Base-by-base conservation (phyloP, 2,888 invertebrate species). In the Lycophotia porphyrea region DNA sequence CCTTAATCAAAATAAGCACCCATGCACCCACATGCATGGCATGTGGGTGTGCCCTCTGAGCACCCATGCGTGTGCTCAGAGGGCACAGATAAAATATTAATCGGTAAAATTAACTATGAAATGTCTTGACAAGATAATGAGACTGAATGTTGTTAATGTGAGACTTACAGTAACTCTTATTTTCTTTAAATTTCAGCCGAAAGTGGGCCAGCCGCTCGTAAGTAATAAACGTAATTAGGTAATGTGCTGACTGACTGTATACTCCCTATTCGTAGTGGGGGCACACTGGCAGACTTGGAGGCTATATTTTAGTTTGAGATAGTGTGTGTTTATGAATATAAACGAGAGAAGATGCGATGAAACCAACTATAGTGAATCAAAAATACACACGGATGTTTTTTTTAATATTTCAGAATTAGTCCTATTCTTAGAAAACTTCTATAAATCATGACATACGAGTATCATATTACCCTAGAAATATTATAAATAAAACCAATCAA, bases 51-150 rank as follows among this genome's bases (percentile, higher is more conserved):
- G n/a, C n/a, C n/a, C n/a, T n/a, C n/a, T n/a, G n/a, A n/a, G n/a
- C n/a, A n/a, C n/a, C n/a, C n/a, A n/a, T n/a, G n/a, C n/a, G n/a
- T n/a, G n/a, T n/a, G n/a, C n/a, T n/a, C n/a, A n/a, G n/a, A n/a
- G n/a, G n/a, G n/a, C n/a, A n/a, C n/a, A n/a, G 36, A 36, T 13
- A 36, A 61, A 36, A 21, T 39, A 39, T n/a, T 63, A 63, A n/a
- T 63, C n/a, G 63, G 63, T 39, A 63, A n/a, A n/a, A n/a, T n/a
- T n/a, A n/a, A 63, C 8, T 39, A 63, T 39, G n/a, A 24, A 63
- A 63, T 63, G 7, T 63, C 15, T 15, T n/a, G 63, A 39, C n/a
- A 39, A 36, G 3, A 15, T n/a, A 36, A n/a, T 39, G 24, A 39
- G 13, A 39, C n/a, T 39, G 7, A 8, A n/a, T 39, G 15, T 63